Base-by-base conservation (phyloP, 53 echinoderm and acorn worm genomes). In the Glandiceps talaboti region DNA sequence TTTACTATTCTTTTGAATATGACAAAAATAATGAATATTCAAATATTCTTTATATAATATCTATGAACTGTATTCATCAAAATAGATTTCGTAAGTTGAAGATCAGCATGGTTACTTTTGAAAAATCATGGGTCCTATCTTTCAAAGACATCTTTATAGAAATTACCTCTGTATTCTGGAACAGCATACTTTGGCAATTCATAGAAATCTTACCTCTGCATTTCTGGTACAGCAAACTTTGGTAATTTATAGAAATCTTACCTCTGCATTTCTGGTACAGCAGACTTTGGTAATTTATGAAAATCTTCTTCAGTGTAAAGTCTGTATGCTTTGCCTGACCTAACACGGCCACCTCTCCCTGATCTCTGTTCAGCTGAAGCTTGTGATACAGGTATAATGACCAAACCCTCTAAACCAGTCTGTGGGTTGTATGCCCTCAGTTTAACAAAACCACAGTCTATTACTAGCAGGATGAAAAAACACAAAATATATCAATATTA, bases 231-330 rank as follows among this genome's bases (percentile, higher is more conserved):
- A 1, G 1, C 27, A 79, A 20, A 45, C 64, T 45, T 45, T 45
- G 6, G n/a, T 12, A 0, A 26, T 33, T 84, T 88, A 27, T 83
- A 77, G 74, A 86, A 99, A 32, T 89, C 64, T 30, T 81, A 99
- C 99, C 99, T 93, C 82, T 99, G 99, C 93, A 99, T 99, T 75
- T 99, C 99, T 74, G 99, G 99, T 28, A 99, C 91, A 26, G 99
- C 89, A 0, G 93, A 85, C 85, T 84, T 86, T 31, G 84, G 82
- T 27, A 99, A 86, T 33, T 84, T 88, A 27, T 83, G 79, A 76
- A 86, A 99, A 32, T 89, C 93, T 45, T 86, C 94, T 81, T 99
- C 91, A 0, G 99, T 99, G 85, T 86, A 99, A 1, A 99, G 88
- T 74, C 99, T 81, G 77, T 94, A 99, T 0, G 99, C 86, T 85